Conservation (phyloP, 2,113 vertebrate genomes). For the Mixornis gularis region DNA sequence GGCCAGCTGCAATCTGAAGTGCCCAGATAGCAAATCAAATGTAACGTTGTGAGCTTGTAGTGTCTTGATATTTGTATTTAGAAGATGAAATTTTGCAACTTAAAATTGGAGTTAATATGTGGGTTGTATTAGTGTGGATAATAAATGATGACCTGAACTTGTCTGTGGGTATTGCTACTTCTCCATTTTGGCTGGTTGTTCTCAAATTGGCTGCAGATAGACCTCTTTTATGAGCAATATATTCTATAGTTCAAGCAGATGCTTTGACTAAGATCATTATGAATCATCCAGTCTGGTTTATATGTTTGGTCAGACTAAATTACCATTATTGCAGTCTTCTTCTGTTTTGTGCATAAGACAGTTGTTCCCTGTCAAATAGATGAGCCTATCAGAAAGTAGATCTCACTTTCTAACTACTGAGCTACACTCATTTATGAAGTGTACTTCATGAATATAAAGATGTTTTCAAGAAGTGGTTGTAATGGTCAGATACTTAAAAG, state of each 20-base stretch:
- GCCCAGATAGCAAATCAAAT: neutral
- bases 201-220: neutral
- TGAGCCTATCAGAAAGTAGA: neutral
- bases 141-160: neutral
- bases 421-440: neutral
- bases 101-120: neutral
- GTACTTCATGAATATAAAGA: neutral
- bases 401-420: neutral
- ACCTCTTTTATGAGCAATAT: neutral
- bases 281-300: neutral
- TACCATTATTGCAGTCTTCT: neutral
- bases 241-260: neutral
- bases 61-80: neutral
- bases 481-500: neutral
- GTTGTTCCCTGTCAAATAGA: neutral
- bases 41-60: neutral
- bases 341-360: neutral
- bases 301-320: neutral
- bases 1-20: neutral
- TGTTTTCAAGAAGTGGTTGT: neutral
- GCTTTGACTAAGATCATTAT: neutral
- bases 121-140: neutral
- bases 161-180: neutral
- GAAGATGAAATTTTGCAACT: neutral
- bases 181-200: neutral